Evolutionary conservation across 1,140 invertebrate species (phyloP).

Genomic region (Pseudomyrmex sp.): DNA sequence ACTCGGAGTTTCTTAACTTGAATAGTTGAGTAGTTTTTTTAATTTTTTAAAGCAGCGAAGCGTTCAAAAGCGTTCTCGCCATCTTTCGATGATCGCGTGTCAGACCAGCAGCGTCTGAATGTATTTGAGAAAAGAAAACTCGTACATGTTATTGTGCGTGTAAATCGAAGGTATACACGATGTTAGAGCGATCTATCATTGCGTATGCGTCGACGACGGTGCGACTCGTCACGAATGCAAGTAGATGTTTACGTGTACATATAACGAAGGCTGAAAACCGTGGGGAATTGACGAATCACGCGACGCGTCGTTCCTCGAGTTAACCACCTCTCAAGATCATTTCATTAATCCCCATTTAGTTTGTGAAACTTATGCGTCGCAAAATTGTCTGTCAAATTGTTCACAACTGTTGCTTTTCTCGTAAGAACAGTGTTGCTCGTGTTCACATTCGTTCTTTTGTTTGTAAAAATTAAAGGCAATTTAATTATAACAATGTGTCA

Average conservation of each 20-base stretch:
- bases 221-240: slow-evolving; percentile 72
- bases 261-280: slow-evolving; percentile 64
- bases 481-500: no score
- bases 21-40: neutral
- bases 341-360: slow-evolving; percentile 71
- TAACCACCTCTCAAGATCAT: slow-evolving; percentile 78
- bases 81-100: slow-evolving; percentile 76
- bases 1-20: neutral
- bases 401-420: neutral
- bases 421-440: neutral
- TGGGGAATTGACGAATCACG: slow-evolving; percentile 78
- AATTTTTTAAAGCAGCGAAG: neutral
- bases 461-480: no score
- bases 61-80: slow-evolving; percentile 55
- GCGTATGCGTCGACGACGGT: slow-evolving; percentile 48
- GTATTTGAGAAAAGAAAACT: slow-evolving; percentile 56
- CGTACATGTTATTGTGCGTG: slow-evolving; percentile 20
- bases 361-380: neutral
- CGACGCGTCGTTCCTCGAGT: slow-evolving; percentile 74
- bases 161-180: slow-evolving; percentile 45
- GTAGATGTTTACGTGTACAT: neutral
- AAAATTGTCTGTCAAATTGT: slow-evolving; percentile 13
- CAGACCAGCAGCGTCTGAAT: slow-evolving; percentile 67
- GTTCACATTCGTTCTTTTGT: no score
- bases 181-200: slow-evolving; percentile 46